Evolutionary conservation across 2,113 vertebrate genomes (phyloP).

Genomic region (Poeciliopsis retropinna): DNA sequence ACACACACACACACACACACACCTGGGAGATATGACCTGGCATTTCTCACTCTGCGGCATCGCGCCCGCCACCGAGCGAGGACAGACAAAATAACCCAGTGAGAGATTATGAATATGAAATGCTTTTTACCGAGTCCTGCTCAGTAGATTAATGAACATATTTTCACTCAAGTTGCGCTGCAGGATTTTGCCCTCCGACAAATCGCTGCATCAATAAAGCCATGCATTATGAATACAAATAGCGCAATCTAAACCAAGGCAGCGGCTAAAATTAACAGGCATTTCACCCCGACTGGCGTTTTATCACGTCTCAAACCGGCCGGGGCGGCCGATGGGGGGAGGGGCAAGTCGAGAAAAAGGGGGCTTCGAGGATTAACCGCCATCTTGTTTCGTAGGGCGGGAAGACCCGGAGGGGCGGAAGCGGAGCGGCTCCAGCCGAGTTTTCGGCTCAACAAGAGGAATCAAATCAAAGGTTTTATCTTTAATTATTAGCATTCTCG

Average conservation of each 20-base stretch:
- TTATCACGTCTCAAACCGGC: slow-evolving; percentile 60
- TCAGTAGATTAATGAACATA: slow-evolving; percentile 75
- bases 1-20: slow-evolving; percentile 28
- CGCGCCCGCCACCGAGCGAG: slow-evolving; percentile 38
- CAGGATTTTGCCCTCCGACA: slow-evolving; percentile 76
- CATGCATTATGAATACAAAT: slow-evolving; percentile 75
- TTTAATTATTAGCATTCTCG: slow-evolving; percentile 80
- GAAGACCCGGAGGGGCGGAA: background rate
- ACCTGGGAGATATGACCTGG: slow-evolving; percentile 64
- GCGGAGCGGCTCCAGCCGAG: slow-evolving; percentile 34
- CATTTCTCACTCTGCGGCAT: slow-evolving; percentile 65
- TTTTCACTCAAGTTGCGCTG: slow-evolving; percentile 72
- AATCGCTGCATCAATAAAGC: slow-evolving; percentile 74
- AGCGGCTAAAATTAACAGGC: slow-evolving; percentile 72
- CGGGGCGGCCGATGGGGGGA: background rate
- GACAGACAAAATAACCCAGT: slow-evolving; percentile 58
- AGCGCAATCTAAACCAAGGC: slow-evolving; percentile 66
- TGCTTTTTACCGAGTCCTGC: slow-evolving; percentile 63
- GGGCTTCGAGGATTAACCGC: slow-evolving; percentile 37
- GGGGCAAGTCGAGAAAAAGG: slow-evolving; percentile 64
- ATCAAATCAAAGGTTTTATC: slow-evolving; percentile 73
- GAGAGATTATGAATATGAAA: slow-evolving; percentile 74
- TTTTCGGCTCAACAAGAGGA: slow-evolving; percentile 62
- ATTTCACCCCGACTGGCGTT: slow-evolving; percentile 72
- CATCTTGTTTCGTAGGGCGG: slow-evolving; percentile 29